A percentile compares a stretch with the other conserved stretches of the same genome.
phyloP scores from a whole-genome alignment of 2,113 vertebrate genomes.

The Calidris pygmaea region DNA sequence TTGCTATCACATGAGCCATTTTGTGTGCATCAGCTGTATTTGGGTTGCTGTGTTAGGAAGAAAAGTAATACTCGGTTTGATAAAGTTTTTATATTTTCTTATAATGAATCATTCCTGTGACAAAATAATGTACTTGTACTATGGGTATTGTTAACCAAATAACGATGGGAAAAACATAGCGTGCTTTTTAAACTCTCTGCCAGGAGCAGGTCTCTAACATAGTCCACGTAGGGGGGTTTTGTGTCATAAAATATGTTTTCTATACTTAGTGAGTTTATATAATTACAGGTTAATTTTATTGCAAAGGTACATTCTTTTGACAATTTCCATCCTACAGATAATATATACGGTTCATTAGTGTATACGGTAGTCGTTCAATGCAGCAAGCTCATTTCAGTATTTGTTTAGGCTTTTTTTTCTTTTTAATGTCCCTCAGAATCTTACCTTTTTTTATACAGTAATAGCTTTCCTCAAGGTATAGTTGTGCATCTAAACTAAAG shows the following conservation, averaged over 20 bases:
- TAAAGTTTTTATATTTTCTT: constrained; percentile 14
- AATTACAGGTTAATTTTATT: constrained; percentile 2
- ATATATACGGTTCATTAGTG: neutral
- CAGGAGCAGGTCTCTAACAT: neutral
- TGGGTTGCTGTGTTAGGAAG: neutral
- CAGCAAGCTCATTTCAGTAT: neutral
- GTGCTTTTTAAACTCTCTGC: neutral
- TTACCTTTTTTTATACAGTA: neutral
- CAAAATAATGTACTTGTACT: neutral
- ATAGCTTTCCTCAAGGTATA: neutral
- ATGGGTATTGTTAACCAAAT: neutral
- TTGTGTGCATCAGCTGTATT: neutral
- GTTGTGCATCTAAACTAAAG: neutral
- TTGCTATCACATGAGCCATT: constrained; percentile 30
- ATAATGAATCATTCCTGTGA: neutral
- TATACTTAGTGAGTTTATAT: neutral
- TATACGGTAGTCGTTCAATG: neutral
- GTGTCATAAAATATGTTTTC: neutral
- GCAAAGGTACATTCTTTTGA: neutral
- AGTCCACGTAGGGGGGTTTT: neutral
- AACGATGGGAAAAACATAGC: neutral
- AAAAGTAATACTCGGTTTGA: neutral
- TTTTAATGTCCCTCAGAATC: neutral
- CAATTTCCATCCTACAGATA: neutral
- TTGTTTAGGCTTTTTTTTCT: neutral